Conservation (phyloP, 2,888 invertebrate species). For the Crossocerus cetratus region DNA sequence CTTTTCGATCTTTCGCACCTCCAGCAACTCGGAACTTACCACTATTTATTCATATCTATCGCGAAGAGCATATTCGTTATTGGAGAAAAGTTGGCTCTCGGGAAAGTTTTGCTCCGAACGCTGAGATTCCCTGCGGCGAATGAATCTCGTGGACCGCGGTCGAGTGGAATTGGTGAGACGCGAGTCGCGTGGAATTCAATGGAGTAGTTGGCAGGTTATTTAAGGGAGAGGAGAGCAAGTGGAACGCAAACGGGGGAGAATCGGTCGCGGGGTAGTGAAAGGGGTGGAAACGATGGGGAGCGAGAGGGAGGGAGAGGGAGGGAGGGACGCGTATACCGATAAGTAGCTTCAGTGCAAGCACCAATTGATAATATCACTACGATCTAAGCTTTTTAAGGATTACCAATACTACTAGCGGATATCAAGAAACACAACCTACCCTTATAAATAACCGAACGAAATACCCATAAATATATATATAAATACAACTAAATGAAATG, state of each 20-base stretch:
- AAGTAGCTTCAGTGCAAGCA: conserved; percentile 69
- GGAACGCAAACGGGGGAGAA: conserved; percentile 5
- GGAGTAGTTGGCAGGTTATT: too few relatives aligned
- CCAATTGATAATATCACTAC: conserved; percentile 75
- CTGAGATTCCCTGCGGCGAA: too few relatives aligned
- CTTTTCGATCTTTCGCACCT: too few relatives aligned
- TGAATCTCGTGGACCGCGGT: too few relatives aligned
- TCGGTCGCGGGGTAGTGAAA: conserved; percentile 17
- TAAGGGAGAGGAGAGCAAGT: background rate
- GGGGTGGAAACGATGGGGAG: conserved; percentile 17
- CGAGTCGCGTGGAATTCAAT: too few relatives aligned
- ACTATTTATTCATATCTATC: too few relatives aligned
- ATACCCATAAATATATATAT: conserved; percentile 55
- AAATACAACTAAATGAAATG: conserved; percentile 37
- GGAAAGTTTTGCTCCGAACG: too few relatives aligned
- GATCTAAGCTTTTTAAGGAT: conserved; percentile 74
- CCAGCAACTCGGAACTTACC: too few relatives aligned
- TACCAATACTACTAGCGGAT: conserved; percentile 60
- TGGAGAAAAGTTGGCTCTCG: too few relatives aligned
- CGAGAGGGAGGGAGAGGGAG: conserved; percentile 1
- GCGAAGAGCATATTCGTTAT: too few relatives aligned
- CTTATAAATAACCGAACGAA: conserved; percentile 47
- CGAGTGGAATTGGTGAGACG: too few relatives aligned
- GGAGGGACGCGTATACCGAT: conserved; percentile 52
- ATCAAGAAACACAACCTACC: conserved; percentile 62